A percentile compares a stretch with the other conserved stretches of the same genome.
Conservation (phyloP, 1,140 invertebrate genomes). For the Pygmarrhopalites habei region DNA sequence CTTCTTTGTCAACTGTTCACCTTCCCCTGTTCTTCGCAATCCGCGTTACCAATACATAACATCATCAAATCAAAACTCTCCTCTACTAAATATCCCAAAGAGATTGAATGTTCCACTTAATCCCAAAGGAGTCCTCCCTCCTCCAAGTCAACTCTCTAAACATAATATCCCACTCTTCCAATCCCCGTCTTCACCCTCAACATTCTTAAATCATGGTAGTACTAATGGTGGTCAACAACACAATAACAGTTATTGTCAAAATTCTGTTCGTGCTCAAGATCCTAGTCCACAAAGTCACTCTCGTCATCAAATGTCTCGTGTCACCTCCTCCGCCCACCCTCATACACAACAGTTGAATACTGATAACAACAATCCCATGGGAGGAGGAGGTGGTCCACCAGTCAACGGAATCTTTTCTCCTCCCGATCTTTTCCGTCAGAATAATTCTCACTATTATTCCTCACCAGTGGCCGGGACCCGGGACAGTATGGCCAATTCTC, state of each 20-base stretch:
- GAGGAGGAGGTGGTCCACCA: too few species aligned
- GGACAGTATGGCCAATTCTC: neutral
- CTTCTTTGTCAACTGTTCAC: conserved; percentile 14
- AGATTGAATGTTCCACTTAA: conserved; percentile 18
- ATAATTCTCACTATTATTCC: conserved; percentile 9
- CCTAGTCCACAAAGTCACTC: too few species aligned
- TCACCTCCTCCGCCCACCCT: neutral
- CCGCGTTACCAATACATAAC: conserved; percentile 38
- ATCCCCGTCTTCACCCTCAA: neutral
- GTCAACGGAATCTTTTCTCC: too few species aligned
- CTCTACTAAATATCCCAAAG: conserved; percentile 32
- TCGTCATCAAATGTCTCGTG: too few species aligned
- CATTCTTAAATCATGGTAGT: neutral
- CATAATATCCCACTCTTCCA: too few species aligned
- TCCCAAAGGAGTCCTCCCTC: conserved; percentile 14
- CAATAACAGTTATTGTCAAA: neutral
- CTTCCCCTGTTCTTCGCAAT: conserved; percentile 30
- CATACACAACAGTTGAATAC: too few species aligned
- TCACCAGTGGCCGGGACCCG: neutral
- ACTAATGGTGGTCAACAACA: neutral
- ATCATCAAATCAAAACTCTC: conserved; percentile 39
- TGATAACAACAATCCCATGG: too few species aligned
- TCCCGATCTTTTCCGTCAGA: too few species aligned
- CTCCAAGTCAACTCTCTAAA: too few species aligned
- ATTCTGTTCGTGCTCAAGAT: neutral